Evolutionary conservation across 1,140 invertebrate species (phyloP), one percentile per base, ranked within the genome.

Genomic region (Drosophila biarmipes): DNA sequence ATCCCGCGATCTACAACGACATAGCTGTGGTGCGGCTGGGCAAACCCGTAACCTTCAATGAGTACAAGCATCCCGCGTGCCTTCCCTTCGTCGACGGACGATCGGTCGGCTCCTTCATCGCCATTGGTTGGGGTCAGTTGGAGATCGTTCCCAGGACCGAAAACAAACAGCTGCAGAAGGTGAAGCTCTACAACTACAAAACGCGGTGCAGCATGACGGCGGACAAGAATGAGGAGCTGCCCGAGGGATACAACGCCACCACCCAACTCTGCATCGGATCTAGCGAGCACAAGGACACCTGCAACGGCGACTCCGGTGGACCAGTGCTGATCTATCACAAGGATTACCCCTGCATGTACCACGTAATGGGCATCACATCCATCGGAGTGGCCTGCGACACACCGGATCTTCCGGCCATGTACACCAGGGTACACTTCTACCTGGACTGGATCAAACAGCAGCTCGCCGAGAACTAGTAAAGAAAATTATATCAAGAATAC

Each of bases 241-340:
- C 63, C 75, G 78, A 63, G 75, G 94, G 94, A 1, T 93, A 94
- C 21, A 55, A 92, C 31, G 75, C 91, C 2, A 91, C 92, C 2
- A 93, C 93, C 56, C 93, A 94, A 80, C 71, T 97, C 8, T 96
- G 96, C 91, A 95, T 96, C 21, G 96, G 96, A 5, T 93, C 91
- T 37, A 90, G 94, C 31, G 76, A 85, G 14, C 42, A 43, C 27
- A 92, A 90, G 68, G 93, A 93, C 46, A 93, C 92, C 6, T 93
- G 93, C 67, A 78, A 78, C 34, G 91, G 91, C 4, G 91, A 92
- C 48, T 90, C 89, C 2, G 91, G 91, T 0, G 91, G 91, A 0
- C 91, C 91, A 6, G 59, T 92, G 37, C 38, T 91, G 27, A 55
- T 58, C 2, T 73, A 80, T 19, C 89, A 92, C 51, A 42, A 54